These are phyloP conservation scores for Anoplophora glabripennis DNA, from an alignment of 1,140 invertebrate species.

Conservation along the genomic window DNA sequence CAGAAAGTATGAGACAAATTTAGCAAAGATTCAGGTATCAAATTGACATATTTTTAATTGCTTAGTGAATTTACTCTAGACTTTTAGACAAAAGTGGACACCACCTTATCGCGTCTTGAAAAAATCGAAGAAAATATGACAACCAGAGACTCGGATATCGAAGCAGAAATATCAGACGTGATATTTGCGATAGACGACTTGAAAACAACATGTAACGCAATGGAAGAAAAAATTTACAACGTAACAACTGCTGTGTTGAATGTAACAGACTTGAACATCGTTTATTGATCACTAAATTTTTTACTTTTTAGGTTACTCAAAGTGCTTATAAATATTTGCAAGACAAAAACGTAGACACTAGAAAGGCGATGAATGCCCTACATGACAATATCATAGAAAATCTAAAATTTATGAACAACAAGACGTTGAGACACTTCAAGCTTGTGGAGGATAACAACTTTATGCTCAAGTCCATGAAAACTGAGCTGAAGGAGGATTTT, in stretches of 20 bases:
- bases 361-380: constrained; percentile 12
- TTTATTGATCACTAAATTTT: constrained; percentile 3
- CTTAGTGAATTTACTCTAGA: not conserved
- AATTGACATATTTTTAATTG: not conserved
- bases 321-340: not conserved
- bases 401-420: constrained; percentile 19
- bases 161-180: constrained; percentile 38
- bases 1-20: constrained; percentile 41
- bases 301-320: constrained; percentile 14
- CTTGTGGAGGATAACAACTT: constrained; percentile 12
- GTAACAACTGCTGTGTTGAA: constrained; percentile 22
- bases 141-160: constrained; percentile 35
- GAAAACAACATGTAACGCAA: constrained; percentile 24
- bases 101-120: constrained; percentile 32
- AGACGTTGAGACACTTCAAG: constrained; percentile 4
- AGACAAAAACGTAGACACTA: constrained; percentile 1
- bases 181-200: constrained; percentile 38
- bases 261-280: not conserved
- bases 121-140: constrained; percentile 38
- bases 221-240: constrained; percentile 29
- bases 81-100: constrained; percentile 39
- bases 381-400: constrained; percentile 13
- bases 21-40: constrained; percentile 46
- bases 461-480: constrained; percentile 20
- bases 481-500: constrained; percentile 30